Base-by-base conservation (phyloP, 2,797 vertebrate species). In the Danio tinwini region DNA sequence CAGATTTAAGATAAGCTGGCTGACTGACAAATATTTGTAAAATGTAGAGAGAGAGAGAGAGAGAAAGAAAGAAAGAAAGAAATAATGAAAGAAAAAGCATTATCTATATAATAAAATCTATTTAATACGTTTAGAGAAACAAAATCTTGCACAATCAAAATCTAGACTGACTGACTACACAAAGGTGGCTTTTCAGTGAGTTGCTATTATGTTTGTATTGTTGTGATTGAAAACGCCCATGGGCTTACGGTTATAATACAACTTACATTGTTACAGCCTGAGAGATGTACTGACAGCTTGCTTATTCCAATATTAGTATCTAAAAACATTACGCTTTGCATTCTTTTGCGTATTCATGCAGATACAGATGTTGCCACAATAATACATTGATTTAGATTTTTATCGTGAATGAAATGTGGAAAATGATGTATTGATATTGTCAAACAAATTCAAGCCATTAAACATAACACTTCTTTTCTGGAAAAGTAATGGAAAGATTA, bases 371-470 rank as follows among this genome's bases (percentile, higher is more conserved):
- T 37, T 40, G 67, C 39, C 8, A 52, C 13, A 16, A 37, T 13
- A 63, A 80, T 79, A 52, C 13, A 16, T 37, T 13, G 63, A 80
- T 79, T 50, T 59, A 64, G 62, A 42, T 55, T 47, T 70, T 58
- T 74, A 69, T 12, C 16, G 83, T 74, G 79, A 67, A 58, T 74
- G 88, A 91, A 88, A 87, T 82, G 82, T 52, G 61, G n/a, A 86
- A 21, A 52, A 47, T 44, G 39, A 76, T 68, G 55, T 10, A 0
- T 49, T 76, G 68, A 80, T 50, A 21, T 74, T 80, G 65, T 85
- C 74, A 52, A 61, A 68, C 56, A 63, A 76, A 73, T 77, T 63
- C 49, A 70, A 71, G 49, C 67, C 55, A 64, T 59, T 70, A 67
- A 64, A 42, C 62, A 73, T 29, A 77, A 62, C n/a, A 61, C 17